Base-by-base conservation (phyloP, 1,140 invertebrate species). In the Panulirus ornatus region DNA sequence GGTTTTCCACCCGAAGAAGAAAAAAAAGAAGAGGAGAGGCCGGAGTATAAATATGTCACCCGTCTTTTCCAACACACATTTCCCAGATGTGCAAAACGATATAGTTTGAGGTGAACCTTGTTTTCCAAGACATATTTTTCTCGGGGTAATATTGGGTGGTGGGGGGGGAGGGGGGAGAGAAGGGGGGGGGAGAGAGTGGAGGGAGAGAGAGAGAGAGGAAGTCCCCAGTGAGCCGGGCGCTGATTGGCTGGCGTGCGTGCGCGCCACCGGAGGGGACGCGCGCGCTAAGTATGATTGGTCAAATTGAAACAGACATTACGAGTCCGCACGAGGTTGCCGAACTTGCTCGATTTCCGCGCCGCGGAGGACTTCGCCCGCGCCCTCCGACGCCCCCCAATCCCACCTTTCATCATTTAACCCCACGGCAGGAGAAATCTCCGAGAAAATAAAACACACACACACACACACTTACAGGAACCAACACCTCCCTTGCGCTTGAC, bases 271-370 rank as follows among this genome's bases (percentile, higher is more conserved):
- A 76, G 87, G 70, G 87, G 81, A 73, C 79, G 42, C 66, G 79
- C 79, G 79, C 79, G 54, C 87, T 89, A 89, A 89, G 87, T 89
- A 89, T 83, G 87, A 89, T 89, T 89, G 87, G 87, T 84, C 87
- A 89, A 89, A 89, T 89, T 89, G 87, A 89, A 89, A 89, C 79
- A 89, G 79, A 84, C 87, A 89, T 89, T 89, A 89, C 81, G 54
- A 54, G 44, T 47, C 36, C 36, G 79, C 44, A 54, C 87, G 87
- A 89, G 79, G 79, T 84, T 83, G 87, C 87, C 87, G 87, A 89
- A 89, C 73, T 63, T 44, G 75, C 38, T 8, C 34, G 30, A 85
- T 85, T 47, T 75, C 82, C 83, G 11, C 2, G 51, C 27, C n/a
- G 70, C n/a, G n/a, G n/a, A n/a, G n/a, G n/a, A n/a, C n/a, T n/a